phyloP scores from a whole-genome alignment of 2,797 vertebrate species.

The Rallus crepitans region DNA sequence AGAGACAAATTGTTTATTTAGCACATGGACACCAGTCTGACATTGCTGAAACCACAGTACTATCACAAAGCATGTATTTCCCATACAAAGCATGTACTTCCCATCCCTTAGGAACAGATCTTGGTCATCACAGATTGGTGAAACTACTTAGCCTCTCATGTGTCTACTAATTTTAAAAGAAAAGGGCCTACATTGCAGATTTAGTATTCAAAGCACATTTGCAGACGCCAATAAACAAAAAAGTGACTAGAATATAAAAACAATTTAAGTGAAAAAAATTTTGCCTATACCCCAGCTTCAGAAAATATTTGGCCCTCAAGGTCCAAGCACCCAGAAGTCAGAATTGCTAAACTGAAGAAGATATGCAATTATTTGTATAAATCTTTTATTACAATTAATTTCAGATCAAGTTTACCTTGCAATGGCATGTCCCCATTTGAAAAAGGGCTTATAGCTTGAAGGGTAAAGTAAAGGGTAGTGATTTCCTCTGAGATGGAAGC shows the following conservation, averaged over 20 bases:
- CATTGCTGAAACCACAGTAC: not conserved
- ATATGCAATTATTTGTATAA: not conserved
- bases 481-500: not conserved
- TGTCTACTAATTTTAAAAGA: not conserved
- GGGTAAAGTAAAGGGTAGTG: not conserved
- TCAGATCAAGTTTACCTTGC: not conserved
- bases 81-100: not conserved
- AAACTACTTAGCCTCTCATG: not conserved
- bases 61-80: not conserved
- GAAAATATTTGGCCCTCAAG: not conserved
- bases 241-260: not conserved
- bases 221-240: not conserved
- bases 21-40: not conserved
- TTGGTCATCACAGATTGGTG: not conserved
- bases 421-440: not conserved
- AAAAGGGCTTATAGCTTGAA: not conserved
- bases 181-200: not conserved
- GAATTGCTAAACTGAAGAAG: not conserved
- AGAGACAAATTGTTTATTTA: conserved; percentile 15
- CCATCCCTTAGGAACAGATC: not conserved
- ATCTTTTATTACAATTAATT: not conserved
- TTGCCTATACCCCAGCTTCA: not conserved
- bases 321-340: not conserved
- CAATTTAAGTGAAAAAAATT: fast-evolving
- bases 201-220: not conserved